Evolutionary conservation across 2,113 vertebrate genomes (phyloP).

Genomic region (Marmota flaviventris): DNA sequence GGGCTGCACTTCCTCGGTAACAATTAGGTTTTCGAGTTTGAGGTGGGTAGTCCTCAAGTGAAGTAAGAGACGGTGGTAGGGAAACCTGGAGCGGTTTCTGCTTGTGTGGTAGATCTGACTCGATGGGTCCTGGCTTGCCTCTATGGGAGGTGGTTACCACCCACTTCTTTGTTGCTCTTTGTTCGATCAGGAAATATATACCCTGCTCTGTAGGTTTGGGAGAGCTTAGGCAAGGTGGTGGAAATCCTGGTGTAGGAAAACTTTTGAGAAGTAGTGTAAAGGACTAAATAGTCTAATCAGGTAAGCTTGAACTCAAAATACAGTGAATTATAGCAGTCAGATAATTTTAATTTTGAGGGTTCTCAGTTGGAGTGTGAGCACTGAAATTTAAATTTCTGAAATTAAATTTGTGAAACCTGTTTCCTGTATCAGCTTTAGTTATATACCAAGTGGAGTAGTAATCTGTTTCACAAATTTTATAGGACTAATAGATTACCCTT

Average conservation of each 20-base stretch:
- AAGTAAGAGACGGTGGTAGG: neutral
- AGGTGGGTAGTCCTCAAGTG: neutral
- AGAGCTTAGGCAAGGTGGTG: conserved; percentile 16
- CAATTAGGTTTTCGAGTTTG: neutral
- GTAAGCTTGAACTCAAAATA: neutral
- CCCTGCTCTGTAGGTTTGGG: conserved; percentile 76
- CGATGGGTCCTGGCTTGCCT: conserved; percentile 71
- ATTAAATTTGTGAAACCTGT: neutral
- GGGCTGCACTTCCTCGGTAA: neutral
- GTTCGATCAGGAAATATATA: conserved; percentile 83
- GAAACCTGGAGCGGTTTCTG: neutral
- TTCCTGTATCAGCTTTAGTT: neutral
- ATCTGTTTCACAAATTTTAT: neutral
- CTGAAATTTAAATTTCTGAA: neutral
- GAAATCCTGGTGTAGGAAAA: neutral
- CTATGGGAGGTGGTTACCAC: conserved; percentile 83
- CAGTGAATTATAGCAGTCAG: neutral
- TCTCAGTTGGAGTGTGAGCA: neutral
- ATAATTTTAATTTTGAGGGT: neutral
- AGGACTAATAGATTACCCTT: neutral
- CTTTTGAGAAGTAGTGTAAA: conserved; percentile 21
- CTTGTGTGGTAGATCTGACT: conserved; percentile 15
- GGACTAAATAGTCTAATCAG: neutral
- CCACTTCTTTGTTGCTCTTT: conserved; percentile 89
- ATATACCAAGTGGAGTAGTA: neutral